Evolutionary conservation across 2,888 invertebrate genomes (phyloP).

Genomic region (Perizoma affinitatum): DNA sequence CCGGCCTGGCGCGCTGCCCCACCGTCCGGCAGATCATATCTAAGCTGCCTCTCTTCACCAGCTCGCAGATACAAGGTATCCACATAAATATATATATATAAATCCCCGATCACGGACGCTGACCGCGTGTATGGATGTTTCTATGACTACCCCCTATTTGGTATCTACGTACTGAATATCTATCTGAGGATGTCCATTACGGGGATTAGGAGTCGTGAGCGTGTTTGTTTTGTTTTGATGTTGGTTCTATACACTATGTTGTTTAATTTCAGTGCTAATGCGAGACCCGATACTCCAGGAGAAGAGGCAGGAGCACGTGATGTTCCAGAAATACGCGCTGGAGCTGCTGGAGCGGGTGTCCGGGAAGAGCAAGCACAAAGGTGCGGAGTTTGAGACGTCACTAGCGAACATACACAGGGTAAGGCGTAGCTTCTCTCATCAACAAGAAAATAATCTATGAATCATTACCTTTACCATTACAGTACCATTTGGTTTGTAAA

Average conservation of each 20-base stretch:
- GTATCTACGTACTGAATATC: too few relatives aligned
- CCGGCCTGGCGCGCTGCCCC: conserved; percentile 96
- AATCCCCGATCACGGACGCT: too few relatives aligned
- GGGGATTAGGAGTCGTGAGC: too few relatives aligned
- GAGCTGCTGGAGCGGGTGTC: conserved; percentile 95
- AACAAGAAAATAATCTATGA: too few relatives aligned
- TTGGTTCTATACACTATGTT: too few relatives aligned
- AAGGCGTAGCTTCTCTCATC: conserved; percentile 1
- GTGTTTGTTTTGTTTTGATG: too few relatives aligned
- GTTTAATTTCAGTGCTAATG: conserved; percentile 88
- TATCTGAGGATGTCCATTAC: too few relatives aligned
- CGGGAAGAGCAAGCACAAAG: conserved; percentile 93
- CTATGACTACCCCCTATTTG: too few relatives aligned
- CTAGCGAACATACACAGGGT: conserved; percentile 95
- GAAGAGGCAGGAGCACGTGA: conserved; percentile 96
- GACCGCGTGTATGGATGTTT: conserved; percentile 92
- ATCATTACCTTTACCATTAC: too few relatives aligned
- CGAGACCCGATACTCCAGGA: conserved; percentile 98
- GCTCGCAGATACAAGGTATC: conserved; percentile 93
- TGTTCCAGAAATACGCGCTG: conserved; percentile 97
- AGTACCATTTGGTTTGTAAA: too few relatives aligned
- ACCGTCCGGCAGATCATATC: conserved; percentile 97
- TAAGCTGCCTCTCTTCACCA: conserved; percentile 96
- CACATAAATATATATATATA: too few relatives aligned
- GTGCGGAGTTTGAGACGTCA: conserved; percentile 92